Conservation (phyloP, 1,140 invertebrate genomes). For the Bombus waltoni region DNA sequence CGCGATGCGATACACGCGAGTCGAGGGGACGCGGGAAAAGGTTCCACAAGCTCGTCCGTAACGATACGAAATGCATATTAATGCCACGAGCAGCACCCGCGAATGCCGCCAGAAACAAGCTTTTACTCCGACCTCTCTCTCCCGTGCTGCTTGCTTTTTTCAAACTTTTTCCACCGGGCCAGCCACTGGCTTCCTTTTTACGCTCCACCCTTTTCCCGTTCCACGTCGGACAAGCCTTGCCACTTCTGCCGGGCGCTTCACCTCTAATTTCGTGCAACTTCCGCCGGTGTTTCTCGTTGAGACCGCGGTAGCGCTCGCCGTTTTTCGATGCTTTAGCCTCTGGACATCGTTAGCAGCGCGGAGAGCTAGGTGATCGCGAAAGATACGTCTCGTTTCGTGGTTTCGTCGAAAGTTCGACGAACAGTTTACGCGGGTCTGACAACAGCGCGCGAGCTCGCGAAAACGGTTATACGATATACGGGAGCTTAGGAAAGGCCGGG, state of each 20-base stretch:
- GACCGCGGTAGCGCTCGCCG: accelerated
- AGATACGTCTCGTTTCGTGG: too few species aligned
- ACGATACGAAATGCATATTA: slow-evolving; percentile 52
- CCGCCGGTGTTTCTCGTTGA: not conserved
- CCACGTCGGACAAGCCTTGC: not conserved
- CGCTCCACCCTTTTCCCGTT: not conserved
- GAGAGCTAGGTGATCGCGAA: not conserved
- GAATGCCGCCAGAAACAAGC: slow-evolving; percentile 27
- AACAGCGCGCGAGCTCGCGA: not conserved
- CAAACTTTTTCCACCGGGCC: slow-evolving; percentile 18
- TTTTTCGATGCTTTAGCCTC: slow-evolving; percentile 3
- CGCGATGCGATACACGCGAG: slow-evolving; percentile 20
- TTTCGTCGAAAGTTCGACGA: not conserved
- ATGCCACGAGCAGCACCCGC: not conserved
- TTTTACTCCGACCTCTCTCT: slow-evolving; percentile 15
- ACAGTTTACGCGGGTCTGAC: not conserved
- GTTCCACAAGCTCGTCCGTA: not conserved
- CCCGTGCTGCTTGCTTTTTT: not conserved
- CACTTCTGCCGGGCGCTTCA: not conserved
- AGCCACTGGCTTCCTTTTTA: slow-evolving; percentile 39
- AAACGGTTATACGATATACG: not conserved
- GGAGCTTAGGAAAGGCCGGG: slow-evolving; percentile 52
- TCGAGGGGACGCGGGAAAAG: not conserved
- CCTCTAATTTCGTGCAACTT: slow-evolving; percentile 32
- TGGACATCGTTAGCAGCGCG: slow-evolving; percentile 36